A percentile compares a stretch with the other conserved stretches of the same genome.
Conservation (phyloP, 2,113 vertebrate species). For the Athene cunicularia region DNA sequence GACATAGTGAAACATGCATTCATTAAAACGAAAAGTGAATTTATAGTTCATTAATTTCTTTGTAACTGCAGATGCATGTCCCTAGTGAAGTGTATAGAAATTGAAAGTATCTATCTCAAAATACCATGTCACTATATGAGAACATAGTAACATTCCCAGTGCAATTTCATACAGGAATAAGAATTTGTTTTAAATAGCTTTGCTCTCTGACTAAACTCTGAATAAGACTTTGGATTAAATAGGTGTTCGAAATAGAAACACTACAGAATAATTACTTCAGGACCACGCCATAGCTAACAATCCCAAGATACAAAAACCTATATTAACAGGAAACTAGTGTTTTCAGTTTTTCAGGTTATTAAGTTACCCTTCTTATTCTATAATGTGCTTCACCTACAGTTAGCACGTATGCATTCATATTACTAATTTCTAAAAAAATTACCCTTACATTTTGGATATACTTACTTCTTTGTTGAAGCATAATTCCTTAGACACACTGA, state of each 20-base stretch:
- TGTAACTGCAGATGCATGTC: background rate
- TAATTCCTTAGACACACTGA: background rate
- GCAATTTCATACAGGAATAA: background rate
- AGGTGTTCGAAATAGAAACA: background rate
- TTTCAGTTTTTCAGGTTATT: background rate
- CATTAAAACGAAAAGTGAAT: background rate
- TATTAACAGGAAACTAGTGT: background rate
- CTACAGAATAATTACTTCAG: background rate
- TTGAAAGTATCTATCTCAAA: constrained; percentile 7
- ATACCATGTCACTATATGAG: background rate
- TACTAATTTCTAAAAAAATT: background rate
- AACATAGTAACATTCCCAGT: background rate
- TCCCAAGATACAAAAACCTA: background rate
- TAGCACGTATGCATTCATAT: background rate
- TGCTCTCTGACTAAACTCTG: background rate
- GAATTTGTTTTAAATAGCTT: background rate
- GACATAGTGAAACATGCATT: background rate
- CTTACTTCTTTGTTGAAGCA: background rate
- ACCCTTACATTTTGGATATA: background rate
- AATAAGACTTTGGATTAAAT: background rate
- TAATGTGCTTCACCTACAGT: background rate
- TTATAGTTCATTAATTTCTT: background rate
- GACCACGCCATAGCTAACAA: background rate
- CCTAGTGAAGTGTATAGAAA: background rate
- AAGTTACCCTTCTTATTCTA: background rate